These are phyloP conservation scores for Drosophila diplacantha DNA, from an alignment of 2,888 invertebrate species.

Conservation along the genomic window DNA sequence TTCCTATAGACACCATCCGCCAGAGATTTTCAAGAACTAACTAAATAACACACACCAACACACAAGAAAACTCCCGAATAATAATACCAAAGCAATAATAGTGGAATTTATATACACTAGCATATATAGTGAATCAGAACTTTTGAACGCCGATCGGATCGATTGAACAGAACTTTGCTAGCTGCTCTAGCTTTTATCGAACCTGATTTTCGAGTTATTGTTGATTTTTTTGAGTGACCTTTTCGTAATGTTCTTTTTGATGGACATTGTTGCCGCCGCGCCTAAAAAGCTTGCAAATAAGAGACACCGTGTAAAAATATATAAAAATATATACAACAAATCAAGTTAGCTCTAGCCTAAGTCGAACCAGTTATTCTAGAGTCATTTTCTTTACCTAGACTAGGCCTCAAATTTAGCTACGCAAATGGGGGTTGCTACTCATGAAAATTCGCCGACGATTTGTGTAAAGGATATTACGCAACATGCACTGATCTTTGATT, in stretches of 20 bases:
- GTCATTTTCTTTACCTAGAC: slow-evolving; percentile 49
- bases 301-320: slow-evolving; percentile 46
- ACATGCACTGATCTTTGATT: slow-evolving; percentile 52
- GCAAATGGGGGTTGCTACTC: slow-evolving; percentile 44
- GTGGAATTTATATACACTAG: slow-evolving; percentile 38
- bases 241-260: slow-evolving; percentile 39
- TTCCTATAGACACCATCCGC: slow-evolving; percentile 28
- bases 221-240: slow-evolving; percentile 27
- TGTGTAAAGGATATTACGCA: slow-evolving; percentile 48
- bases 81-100: slow-evolving; percentile 48
- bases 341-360: slow-evolving; percentile 49
- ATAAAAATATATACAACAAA: slow-evolving; percentile 14
- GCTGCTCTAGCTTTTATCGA: slow-evolving; percentile 47
- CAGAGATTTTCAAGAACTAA: slow-evolving; percentile 30
- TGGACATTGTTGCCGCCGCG: slow-evolving; percentile 74
- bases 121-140: slow-evolving; percentile 22
- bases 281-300: slow-evolving; percentile 58
- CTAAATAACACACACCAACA: not conserved
- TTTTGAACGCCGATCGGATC: slow-evolving; percentile 32
- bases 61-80: slow-evolving; percentile 19
- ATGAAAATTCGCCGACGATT: slow-evolving; percentile 37
- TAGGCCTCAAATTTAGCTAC: slow-evolving; percentile 56
- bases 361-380: slow-evolving; percentile 47
- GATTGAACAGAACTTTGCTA: slow-evolving; percentile 47
- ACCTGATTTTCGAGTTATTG: slow-evolving; percentile 29